Evolutionary conservation across 2,113 vertebrate species (phyloP).

Genomic region (Labrus mixtus): DNA sequence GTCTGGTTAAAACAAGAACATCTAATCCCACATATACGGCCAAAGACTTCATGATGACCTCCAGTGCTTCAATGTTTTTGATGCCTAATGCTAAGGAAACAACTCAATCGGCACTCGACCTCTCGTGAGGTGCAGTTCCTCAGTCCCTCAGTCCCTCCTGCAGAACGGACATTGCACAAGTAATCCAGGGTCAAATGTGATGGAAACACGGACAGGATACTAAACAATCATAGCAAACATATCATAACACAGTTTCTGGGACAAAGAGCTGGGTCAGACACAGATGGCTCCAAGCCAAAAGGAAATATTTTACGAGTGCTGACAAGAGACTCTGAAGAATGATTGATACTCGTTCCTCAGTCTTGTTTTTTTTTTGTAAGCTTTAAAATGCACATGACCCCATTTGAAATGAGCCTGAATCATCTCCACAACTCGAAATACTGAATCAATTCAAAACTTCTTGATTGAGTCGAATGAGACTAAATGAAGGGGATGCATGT

Average conservation of each 20-base stretch:
- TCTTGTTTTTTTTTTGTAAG: conserved; percentile 14
- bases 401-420: conserved; percentile 53
- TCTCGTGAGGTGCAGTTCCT: not conserved
- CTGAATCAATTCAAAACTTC: conserved; percentile 37
- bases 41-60: no score
- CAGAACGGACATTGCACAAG: not conserved
- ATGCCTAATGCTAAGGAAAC: no score
- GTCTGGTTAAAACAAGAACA: no score
- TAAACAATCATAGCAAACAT: not conserved
- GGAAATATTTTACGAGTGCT: conserved; percentile 17
- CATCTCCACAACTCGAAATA: conserved; percentile 11
- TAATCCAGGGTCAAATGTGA: not conserved
- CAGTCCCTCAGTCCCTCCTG: conserved; percentile 4
- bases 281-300: conserved; percentile 5
- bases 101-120: not conserved
- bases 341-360: not conserved
- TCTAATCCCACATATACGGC: no score
- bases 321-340: not conserved
- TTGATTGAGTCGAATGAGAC: conserved; percentile 50
- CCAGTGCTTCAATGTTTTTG: no score
- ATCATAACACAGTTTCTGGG: not conserved
- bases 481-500: conserved; percentile 24
- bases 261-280: not conserved
- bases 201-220: not conserved
- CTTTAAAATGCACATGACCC: conserved; percentile 25